Evolutionary conservation across 1,140 invertebrate species (phyloP).

Genomic region (Lepidurus arcticus): DNA sequence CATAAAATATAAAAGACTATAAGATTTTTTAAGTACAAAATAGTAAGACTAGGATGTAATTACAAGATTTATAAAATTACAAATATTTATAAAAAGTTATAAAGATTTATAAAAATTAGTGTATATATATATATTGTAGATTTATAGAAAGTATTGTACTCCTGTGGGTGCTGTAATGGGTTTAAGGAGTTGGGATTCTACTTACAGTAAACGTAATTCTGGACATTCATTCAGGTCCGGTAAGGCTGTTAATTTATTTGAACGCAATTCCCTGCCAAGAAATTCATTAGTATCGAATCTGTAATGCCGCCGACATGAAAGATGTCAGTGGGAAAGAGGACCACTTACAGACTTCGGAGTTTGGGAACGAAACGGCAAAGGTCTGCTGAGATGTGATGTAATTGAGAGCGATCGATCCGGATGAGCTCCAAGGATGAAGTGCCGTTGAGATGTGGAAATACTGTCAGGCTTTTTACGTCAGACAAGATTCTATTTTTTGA

Average conservation of each 20-base stretch:
- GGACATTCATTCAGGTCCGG: conserved; percentile 44
- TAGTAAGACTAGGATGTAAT: no score
- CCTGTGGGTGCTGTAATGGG: no score
- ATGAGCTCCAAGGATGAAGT: conserved; percentile 69
- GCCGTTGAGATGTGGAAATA: conserved; percentile 75
- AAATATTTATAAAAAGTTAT: conserved; percentile 24
- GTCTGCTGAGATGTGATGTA: conserved; percentile 60
- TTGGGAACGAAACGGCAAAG: conserved; percentile 70
- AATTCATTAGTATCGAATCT: background rate
- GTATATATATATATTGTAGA: conserved; percentile 28
- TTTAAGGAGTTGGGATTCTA: conserved; percentile 42
- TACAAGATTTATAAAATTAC: background rate
- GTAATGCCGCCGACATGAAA: background rate
- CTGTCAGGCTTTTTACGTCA: conserved; percentile 67
- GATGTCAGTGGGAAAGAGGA: conserved; percentile 33
- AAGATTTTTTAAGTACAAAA: no score
- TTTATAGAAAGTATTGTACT: background rate
- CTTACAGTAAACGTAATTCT: conserved; percentile 81
- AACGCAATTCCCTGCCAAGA: conserved; percentile 68
- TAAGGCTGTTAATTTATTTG: conserved; percentile 63
- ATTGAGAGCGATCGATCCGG: conserved; percentile 70
- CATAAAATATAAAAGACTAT: no score
- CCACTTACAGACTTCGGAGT: conserved; percentile 78
- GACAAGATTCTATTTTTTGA: conserved; percentile 65
- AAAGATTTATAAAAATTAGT: conserved; percentile 25